Evolutionary conservation across 2,888 invertebrate genomes (phyloP), one percentile per base, ranked within the genome.

Genomic region (Parnassius apollo): DNA sequence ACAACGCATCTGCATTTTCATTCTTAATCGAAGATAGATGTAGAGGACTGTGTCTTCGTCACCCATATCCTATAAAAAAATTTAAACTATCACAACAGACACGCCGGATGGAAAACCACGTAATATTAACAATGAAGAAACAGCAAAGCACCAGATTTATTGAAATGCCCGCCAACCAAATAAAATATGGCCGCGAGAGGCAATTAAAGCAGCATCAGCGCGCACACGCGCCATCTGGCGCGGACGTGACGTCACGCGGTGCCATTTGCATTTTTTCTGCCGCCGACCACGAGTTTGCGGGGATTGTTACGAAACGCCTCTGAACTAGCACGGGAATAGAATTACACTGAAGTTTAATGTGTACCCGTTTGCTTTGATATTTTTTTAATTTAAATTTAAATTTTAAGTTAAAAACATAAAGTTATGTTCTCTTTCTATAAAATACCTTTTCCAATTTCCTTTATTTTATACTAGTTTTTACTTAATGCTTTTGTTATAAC

Each of bases 191-290:
- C 65, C 50, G 46, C 59, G 56, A 25, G 66, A 57, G 57, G 60
- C 61, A 71, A 75, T 75, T 73, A 73, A 71, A 74, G 70, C 71
- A 68, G 66, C 72, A 74, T 73, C 73, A 73, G 66, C 69, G 58
- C 67, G 69, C 67, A 68, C 70, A 46, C 51, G 66, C 65, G 66
- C 72, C 70, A 68, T 69, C 68, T 69, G 65, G 69, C 62, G 65
- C 71, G 73, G 69, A 74, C 75, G 75, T 75, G 74, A 74, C 74
- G 73, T 73, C 74, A 72, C 69, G 69, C 65, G 68, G 58, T 68
- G 73, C 71, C 73, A 74, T 74, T 74, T 72, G 73, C 73, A 73
- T 74, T 74, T 75, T 74, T 73, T 73, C 71, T 46, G 70, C 66
- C 66, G 66, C 48, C 65, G 56, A 66, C 65, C 65, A 57, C 64